Evolutionary conservation across 2,888 invertebrate genomes (phyloP), one percentile per base, ranked within the genome.

Genomic region (Apotomis capreana): DNA sequence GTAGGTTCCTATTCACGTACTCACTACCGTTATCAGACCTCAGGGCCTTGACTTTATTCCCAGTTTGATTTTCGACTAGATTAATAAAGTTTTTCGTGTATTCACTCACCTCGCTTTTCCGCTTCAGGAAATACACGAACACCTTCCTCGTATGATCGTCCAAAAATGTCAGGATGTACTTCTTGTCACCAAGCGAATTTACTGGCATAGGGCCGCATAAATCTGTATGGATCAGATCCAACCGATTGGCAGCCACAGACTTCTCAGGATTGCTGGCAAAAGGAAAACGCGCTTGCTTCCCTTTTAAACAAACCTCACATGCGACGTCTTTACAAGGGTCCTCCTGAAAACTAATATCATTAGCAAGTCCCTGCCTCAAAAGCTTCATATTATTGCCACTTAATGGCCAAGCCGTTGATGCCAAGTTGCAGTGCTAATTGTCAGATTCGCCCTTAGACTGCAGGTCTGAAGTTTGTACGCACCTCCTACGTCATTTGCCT

Each of bases 341-440:
- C n/a, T 59, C 69, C 62, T 70, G 69, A 58, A 70, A 70, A 70
- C 63, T 70, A 58, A 70, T 70, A 58, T 63, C 69, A 70, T 70
- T 70, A 70, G 69, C 63, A 70, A 63, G 69, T 70, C 63, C 69
- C 69, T 70, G 63, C 63, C 69, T 59, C 59, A 70, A 70, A 59
- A 69, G 61, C 61, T 60, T 68, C 52, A 40, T 60, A 59, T 68
- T 68, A n/a, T 59, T 59, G 68, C 51, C 51, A 68, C 68, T 51
- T 61, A 15, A n/a, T 54, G 13, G 3, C 54, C 54, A 54, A 54
- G 54, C 3, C 15, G 13, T 8, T 15, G 55, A 69, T 55, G 60
- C 61, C 46, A 55, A 60, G 54, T 69, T 69, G 54, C 10, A 52
- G 54, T 61, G 59, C 59, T 37, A 59, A 44, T 59, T n/a, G 59